phyloP scores from a whole-genome alignment of 1,140 invertebrate genomes.

The Procambarus clarkii region DNA sequence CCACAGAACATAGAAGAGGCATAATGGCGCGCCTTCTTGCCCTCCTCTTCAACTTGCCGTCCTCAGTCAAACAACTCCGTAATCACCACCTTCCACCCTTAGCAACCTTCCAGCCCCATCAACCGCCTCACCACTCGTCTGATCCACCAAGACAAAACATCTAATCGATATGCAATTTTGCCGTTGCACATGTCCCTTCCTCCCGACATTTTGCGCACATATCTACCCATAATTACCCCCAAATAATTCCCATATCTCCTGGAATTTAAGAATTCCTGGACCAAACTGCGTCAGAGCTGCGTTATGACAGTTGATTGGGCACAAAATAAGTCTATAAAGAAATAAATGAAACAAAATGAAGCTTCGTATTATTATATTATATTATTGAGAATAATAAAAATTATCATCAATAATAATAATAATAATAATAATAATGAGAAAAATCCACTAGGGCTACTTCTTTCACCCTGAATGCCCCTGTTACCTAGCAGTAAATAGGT shows the following conservation, averaged over 20 bases:
- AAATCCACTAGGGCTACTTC: too few species aligned
- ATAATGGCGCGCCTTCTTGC: background rate
- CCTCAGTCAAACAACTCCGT: background rate
- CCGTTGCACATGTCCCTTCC: constrained; percentile 30
- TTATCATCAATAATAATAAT: too few species aligned
- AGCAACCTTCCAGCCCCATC: background rate
- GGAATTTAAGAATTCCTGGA: constrained; percentile 4
- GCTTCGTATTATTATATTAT: too few species aligned
- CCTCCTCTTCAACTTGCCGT: background rate
- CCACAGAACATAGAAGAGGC: background rate
- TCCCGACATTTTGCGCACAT: constrained; percentile 10
- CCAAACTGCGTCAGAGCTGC: constrained; percentile 5
- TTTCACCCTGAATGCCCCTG: too few species aligned
- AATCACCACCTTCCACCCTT: constrained; percentile 4
- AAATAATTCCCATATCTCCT: background rate
- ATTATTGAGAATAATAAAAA: too few species aligned
- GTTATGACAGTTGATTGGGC: background rate
- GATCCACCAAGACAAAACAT: constrained; percentile 37
- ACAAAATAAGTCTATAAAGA: too few species aligned
- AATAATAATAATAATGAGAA: too few species aligned
- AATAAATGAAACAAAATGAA: too few species aligned
- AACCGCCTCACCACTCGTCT: constrained; percentile 1
- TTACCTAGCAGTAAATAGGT: too few species aligned
- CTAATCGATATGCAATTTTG: constrained; percentile 52
- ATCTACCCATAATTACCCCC: constrained; percentile 28